Evolutionary conservation across 2,797 vertebrate species (phyloP).

Genomic region (Thamnophis elegans): DNA sequence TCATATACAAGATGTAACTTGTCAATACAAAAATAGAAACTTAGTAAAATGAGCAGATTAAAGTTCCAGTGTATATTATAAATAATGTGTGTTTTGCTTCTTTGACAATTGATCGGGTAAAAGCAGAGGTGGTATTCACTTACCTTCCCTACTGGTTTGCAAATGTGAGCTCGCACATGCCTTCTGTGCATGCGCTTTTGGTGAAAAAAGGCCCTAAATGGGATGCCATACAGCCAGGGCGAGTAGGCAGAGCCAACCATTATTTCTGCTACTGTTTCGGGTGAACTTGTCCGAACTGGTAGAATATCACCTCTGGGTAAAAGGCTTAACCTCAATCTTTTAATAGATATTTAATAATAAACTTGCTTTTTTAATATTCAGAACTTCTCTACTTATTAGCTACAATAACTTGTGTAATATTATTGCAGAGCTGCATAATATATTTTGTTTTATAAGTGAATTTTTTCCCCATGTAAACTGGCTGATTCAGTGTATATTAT

Average conservation of each 20-base stretch:
- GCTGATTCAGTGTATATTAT: neutral
- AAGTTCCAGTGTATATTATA: slow-evolving; percentile 11
- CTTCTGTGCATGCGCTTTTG: too few relatives aligned
- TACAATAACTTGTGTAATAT: neutral
- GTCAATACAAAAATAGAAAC: neutral
- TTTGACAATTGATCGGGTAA: slow-evolving; percentile 6
- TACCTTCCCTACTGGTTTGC: too few relatives aligned
- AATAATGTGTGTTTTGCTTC: neutral
- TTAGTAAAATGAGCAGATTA: neutral
- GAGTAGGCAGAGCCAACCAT: too few relatives aligned
- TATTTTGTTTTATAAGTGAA: neutral
- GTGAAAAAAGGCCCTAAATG: too few relatives aligned
- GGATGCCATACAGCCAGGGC: too few relatives aligned
- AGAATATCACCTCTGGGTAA: neutral
- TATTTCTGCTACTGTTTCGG: too few relatives aligned
- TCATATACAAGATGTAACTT: neutral
- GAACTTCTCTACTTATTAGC: neutral
- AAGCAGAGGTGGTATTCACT: neutral
- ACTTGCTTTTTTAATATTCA: slow-evolving; percentile 21
- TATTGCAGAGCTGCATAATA: neutral
- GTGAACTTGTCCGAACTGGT: too few relatives aligned
- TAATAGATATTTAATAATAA: slow-evolving; percentile 31
- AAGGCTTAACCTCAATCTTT: slow-evolving; percentile 53
- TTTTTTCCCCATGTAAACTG: neutral
- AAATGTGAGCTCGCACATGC: too few relatives aligned